Evolutionary conservation across 2,113 vertebrate genomes (phyloP).

Genomic region (Spea multiplicata): DNA sequence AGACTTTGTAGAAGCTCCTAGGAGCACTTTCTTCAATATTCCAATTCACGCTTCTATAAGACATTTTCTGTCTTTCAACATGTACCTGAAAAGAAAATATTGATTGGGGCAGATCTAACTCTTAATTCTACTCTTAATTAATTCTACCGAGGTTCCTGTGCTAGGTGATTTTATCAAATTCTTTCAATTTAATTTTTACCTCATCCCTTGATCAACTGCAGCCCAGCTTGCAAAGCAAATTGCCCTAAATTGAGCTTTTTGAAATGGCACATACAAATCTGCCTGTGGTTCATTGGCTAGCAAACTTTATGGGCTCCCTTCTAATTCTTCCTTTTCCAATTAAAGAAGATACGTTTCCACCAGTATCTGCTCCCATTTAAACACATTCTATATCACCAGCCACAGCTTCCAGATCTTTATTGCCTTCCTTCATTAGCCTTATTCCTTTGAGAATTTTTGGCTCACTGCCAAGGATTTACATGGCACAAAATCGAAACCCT

Average conservation of each 20-base stretch:
- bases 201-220: slow-evolving; percentile 88
- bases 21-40: slow-evolving; percentile 66
- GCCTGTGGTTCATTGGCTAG: slow-evolving; percentile 82
- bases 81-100: slow-evolving; percentile 96
- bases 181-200: slow-evolving; percentile 96
- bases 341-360: slow-evolving; percentile 80
- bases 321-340: slow-evolving; percentile 78
- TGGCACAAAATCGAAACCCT: slow-evolving; percentile 78
- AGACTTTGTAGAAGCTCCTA: slow-evolving; percentile 58
- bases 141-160: slow-evolving; percentile 86
- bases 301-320: slow-evolving; percentile 83
- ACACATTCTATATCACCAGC: slow-evolving; percentile 75
- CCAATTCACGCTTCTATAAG: slow-evolving; percentile 73
- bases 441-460: slow-evolving; percentile 76
- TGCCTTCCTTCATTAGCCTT: slow-evolving; percentile 84
- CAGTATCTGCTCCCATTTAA: slow-evolving; percentile 81
- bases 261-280: slow-evolving; percentile 88
- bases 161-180: slow-evolving; percentile 93
- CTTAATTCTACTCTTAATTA: slow-evolving; percentile 76
- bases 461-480: slow-evolving; percentile 76
- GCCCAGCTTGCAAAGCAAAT: slow-evolving; percentile 96
- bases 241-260: slow-evolving; percentile 98
- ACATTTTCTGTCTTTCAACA: slow-evolving; percentile 94
- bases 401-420: slow-evolving; percentile 71
- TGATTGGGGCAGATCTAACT: slow-evolving; percentile 97